Evolutionary conservation across 2,888 invertebrate genomes (phyloP).

Genomic region (Drepana falcataria): DNA sequence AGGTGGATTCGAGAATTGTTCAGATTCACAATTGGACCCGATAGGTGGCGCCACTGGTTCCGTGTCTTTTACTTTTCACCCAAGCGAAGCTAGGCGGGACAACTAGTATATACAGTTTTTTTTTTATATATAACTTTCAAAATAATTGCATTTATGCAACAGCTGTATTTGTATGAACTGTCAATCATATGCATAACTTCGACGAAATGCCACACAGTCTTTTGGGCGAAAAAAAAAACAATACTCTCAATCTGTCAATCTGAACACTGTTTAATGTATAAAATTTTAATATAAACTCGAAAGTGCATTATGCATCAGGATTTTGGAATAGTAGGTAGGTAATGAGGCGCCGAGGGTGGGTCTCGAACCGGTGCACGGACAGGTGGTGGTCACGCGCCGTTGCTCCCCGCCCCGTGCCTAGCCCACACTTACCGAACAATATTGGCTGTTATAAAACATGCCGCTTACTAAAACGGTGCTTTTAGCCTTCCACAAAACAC

Average conservation of each 20-base stretch:
- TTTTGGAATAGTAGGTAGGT: slow-evolving; percentile 66
- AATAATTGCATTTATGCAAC: too few relatives aligned
- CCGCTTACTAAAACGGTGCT: slow-evolving; percentile 12
- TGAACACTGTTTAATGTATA: slow-evolving; percentile 19
- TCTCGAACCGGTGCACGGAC: slow-evolving; percentile 52
- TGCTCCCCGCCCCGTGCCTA: slow-evolving; percentile 33
- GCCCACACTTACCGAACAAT: slow-evolving; percentile 8
- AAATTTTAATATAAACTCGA: slow-evolving; percentile 16
- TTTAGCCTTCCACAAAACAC: slow-evolving; percentile 9
- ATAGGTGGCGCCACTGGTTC: too few relatives aligned
- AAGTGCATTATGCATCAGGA: slow-evolving; percentile 47
- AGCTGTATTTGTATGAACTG: too few relatives aligned
- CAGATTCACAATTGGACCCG: too few relatives aligned
- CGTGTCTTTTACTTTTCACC: too few relatives aligned
- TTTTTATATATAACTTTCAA: too few relatives aligned
- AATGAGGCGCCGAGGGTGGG: slow-evolving; percentile 44
- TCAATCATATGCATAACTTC: too few relatives aligned
- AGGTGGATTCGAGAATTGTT: too few relatives aligned
- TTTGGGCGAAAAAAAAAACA: too few relatives aligned
- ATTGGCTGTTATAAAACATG: slow-evolving; percentile 36
- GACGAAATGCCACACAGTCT: too few relatives aligned
- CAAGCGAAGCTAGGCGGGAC: too few relatives aligned
- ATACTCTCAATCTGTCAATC: slow-evolving; percentile 6
- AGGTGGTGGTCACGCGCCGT: slow-evolving; percentile 70
- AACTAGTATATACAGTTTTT: too few relatives aligned